Conservation (phyloP, 2,797 vertebrate genomes). For the Darevskia mixta region DNA sequence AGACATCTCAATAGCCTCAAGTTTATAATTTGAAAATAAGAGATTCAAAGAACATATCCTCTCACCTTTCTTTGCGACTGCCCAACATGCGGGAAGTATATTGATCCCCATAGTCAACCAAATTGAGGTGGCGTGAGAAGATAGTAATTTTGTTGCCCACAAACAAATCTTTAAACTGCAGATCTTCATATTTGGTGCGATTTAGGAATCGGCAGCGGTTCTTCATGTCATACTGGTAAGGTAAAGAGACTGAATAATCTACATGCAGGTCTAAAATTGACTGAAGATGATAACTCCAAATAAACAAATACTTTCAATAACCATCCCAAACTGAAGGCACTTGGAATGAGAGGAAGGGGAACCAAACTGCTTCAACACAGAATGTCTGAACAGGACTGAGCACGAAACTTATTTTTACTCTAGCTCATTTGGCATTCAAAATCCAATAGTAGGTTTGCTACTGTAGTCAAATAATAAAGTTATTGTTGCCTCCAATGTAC, state of each 20-base stretch:
- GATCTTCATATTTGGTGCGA: constrained; percentile 85
- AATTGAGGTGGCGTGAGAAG: constrained; percentile 90
- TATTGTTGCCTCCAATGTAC: constrained; percentile 11
- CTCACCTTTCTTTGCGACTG: constrained; percentile 93
- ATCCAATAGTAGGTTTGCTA: neutral
- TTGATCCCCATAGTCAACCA: constrained; percentile 92
- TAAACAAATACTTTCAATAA: neutral
- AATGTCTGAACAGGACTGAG: neutral
- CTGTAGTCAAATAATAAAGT: neutral
- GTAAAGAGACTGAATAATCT: constrained; percentile 17
- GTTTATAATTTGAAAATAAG: too few species aligned
- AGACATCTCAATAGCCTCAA: neutral
- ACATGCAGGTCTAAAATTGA: neutral
- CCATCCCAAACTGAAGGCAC: neutral
- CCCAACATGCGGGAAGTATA: constrained; percentile 92
- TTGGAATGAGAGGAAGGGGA: neutral
- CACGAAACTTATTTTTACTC: neutral
- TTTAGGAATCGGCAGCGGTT: constrained; percentile 90
- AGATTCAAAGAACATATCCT: neutral
- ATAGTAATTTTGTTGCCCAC: constrained; percentile 91
- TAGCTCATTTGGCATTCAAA: neutral
- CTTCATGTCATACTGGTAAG: constrained; percentile 91
- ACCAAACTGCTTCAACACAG: neutral
- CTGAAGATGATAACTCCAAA: neutral
- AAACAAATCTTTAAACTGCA: constrained; percentile 90